Conservation (phyloP, 1,140 invertebrate genomes). For the Aphis gossypii region DNA sequence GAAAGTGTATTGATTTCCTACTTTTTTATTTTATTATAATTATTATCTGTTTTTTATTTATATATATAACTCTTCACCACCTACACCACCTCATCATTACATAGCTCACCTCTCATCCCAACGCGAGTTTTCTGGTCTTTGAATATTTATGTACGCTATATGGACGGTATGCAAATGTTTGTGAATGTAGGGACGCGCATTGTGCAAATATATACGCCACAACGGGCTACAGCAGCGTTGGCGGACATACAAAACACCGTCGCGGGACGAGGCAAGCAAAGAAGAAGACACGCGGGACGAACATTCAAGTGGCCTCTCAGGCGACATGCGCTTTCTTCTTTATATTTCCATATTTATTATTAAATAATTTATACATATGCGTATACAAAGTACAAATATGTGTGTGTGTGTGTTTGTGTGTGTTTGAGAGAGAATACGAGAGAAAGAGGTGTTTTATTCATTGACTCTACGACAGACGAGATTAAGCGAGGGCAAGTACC, state of each 20-base stretch:
- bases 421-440: not conserved
- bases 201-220: conserved; percentile 23
- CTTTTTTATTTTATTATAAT: not conserved
- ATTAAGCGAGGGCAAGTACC: not conserved
- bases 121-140: not conserved
- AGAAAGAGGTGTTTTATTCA: not conserved
- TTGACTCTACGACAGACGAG: not conserved
- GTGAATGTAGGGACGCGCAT: not conserved
- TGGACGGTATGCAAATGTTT: conserved; percentile 21
- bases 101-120: not conserved
- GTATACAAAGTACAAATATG: not conserved
- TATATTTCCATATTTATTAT: conserved; percentile 11
- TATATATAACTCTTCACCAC: not conserved
- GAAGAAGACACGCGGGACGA: not conserved
- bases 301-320: not conserved
- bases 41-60: not conserved
- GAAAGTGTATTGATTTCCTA: not conserved
- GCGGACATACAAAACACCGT: not conserved
- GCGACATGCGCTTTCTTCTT: not conserved
- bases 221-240: not conserved
- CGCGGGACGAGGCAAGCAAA: not conserved
- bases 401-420: not conserved
- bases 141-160: conserved; percentile 23
- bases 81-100: not conserved
- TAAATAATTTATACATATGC: not conserved